Base-by-base conservation (phyloP, 2,797 vertebrate species). In the Hippopotamyrus pictus region DNA sequence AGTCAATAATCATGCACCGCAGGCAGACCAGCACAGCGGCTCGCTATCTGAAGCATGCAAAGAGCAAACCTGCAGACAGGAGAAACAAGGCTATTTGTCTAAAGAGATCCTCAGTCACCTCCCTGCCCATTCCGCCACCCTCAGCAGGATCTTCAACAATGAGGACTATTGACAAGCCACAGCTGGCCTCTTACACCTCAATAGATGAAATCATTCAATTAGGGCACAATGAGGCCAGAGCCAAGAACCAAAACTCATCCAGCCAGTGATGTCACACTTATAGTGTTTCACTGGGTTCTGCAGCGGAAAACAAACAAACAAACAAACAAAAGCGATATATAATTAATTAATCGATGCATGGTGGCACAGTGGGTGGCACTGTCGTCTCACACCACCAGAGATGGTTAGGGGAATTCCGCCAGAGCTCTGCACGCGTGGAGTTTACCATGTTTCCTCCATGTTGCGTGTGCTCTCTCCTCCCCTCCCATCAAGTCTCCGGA, bases 1-100 rank as follows among this genome's bases (percentile, higher is more conserved):
- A 95, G 94, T 95, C 95, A 95, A 96, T 95, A 73, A 88, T 46
- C 94, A 94, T 94, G 95, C 91, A 93, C 95, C 94, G 94, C 94
- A 93, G 95, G 94, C 95, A 93, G 89, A 51, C 92, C 91, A 93
- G 91, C 91, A 93, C 93, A 93, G 94, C 94, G 93, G 94, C 94
- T 62, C 37, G 33, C 44, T 53, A 48, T 89, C 59, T 41, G 83
- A 89, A 83, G 89, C 69, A 76, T 51, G 65, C 87, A 53, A 76
- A 69, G 53, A 76, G 17, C 88, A 41, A 29, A 44, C 50, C 50
- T 76, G 59, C 59, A 76, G 25, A 50, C 46, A 65, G 19, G 44
- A 50, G 19, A 86, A 86, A 62, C 57, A 44, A 29, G 82, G 44
- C 82, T 19, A 59, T 69, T 69, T 48, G 22, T 65, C 29, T 7